Evolutionary conservation across 2,888 invertebrate genomes (phyloP).

Genomic region (Leptopilina syphax): DNA sequence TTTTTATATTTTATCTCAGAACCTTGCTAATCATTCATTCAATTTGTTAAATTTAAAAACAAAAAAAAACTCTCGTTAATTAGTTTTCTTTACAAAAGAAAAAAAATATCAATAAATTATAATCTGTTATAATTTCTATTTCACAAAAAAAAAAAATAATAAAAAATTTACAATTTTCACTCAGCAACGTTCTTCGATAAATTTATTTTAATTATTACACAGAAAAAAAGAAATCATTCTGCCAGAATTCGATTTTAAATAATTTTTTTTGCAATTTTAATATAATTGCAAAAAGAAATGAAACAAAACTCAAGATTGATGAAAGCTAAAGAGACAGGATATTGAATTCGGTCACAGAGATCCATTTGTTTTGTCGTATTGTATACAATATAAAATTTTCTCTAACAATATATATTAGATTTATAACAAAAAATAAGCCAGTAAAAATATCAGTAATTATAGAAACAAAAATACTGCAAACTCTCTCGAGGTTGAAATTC

Average conservation of each 20-base stretch:
- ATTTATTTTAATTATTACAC: background rate
- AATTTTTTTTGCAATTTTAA: background rate
- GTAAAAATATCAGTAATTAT: no score
- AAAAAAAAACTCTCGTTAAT: background rate
- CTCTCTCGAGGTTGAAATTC: background rate
- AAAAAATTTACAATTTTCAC: background rate
- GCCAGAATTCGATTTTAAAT: background rate
- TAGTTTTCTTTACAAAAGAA: background rate
- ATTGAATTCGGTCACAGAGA: constrained; percentile 26
- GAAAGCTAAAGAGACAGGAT: constrained; percentile 32
- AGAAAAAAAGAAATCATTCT: background rate
- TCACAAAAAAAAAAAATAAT: no score
- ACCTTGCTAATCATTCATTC: constrained; percentile 20
- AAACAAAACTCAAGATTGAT: constrained; percentile 11
- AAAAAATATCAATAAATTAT: background rate
- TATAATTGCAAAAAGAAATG: background rate
- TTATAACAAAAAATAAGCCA: background rate
- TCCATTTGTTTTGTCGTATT: background rate
- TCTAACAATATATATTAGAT: background rate
- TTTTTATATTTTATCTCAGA: constrained; percentile 11
- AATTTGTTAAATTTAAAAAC: background rate
- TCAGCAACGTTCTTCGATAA: constrained; percentile 13
- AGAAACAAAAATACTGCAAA: background rate
- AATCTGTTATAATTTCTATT: no score
- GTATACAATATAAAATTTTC: background rate